phyloP scores from a whole-genome alignment of 1,140 invertebrate species.

The Saccostrea cuccullata region DNA sequence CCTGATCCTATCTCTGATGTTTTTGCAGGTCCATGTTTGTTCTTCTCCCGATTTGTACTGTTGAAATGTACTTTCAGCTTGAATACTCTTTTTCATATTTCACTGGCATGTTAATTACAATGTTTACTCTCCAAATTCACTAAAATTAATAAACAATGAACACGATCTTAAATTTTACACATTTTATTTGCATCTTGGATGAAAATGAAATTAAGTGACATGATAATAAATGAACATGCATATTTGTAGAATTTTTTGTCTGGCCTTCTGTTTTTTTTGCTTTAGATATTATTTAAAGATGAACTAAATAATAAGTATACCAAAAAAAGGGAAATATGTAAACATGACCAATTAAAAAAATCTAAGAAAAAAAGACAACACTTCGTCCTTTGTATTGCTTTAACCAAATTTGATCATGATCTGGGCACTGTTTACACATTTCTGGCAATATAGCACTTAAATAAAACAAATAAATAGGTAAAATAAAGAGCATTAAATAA shows the following conservation, averaged over 20 bases:
- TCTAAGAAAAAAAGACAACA: background rate
- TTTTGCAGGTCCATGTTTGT: no score
- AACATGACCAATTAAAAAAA: background rate
- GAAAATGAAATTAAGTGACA: conserved; percentile 20
- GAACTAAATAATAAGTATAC: conserved; percentile 1
- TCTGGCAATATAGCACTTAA: conserved; percentile 23
- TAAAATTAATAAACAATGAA: no score
- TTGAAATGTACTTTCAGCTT: no score
- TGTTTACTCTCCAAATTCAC: no score
- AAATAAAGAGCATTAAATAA: conserved; percentile 18
- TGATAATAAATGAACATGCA: conserved; percentile 32
- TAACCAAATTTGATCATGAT: background rate
- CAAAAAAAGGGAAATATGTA: background rate
- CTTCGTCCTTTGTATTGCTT: background rate
- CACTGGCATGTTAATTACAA: no score
- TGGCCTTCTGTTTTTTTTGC: background rate
- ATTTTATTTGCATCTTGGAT: conserved; percentile 34
- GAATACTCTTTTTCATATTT: no score
- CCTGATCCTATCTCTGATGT: no score
- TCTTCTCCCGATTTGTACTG: no score
- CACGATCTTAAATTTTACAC: background rate
- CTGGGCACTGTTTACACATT: conserved; percentile 1
- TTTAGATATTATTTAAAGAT: background rate
- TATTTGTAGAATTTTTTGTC: conserved; percentile 18
- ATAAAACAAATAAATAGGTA: conserved; percentile 25